Evolutionary conservation across 2,888 invertebrate species (phyloP).

Genomic region (Xestia rhomboidea): DNA sequence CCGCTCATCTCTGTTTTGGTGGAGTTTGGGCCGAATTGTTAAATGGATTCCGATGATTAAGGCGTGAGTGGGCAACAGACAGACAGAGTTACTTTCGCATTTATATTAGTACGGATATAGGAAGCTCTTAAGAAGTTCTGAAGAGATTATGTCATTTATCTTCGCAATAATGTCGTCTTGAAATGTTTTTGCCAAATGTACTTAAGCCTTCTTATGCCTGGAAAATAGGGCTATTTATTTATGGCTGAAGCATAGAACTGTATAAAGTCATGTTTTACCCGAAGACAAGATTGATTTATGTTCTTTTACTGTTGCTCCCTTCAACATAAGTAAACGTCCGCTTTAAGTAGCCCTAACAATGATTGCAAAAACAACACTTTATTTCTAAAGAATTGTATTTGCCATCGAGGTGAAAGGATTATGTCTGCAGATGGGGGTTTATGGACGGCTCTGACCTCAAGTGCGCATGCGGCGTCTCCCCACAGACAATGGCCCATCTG

Average conservation of each 20-base stretch:
- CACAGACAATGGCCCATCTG: too few relatives aligned
- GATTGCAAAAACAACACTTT: not conserved
- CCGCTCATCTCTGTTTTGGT: too few relatives aligned
- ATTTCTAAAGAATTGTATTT: too few relatives aligned
- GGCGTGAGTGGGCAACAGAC: not conserved
- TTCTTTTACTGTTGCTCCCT: not conserved
- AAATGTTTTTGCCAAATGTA: conserved; percentile 14
- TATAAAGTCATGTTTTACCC: not conserved
- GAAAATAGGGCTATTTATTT: conserved; percentile 11
- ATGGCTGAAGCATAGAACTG: not conserved
- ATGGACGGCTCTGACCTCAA: too few relatives aligned
- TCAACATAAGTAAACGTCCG: not conserved
- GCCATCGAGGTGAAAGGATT: too few relatives aligned
- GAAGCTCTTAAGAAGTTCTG: conserved; percentile 37
- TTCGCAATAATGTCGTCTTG: conserved; percentile 36
- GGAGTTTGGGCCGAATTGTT: not conserved
- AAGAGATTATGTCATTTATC: conserved; percentile 36
- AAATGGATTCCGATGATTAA: not conserved
- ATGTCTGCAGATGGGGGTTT: too few relatives aligned
- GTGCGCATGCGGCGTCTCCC: too few relatives aligned
- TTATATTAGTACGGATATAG: conserved; percentile 4
- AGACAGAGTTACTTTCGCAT: not conserved
- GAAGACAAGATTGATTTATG: conserved; percentile 12
- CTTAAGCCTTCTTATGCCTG: conserved; percentile 11
- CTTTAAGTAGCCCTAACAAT: not conserved